phyloP scores from a whole-genome alignment of 2,113 vertebrate genomes.

The Sigmodon hispidus region DNA sequence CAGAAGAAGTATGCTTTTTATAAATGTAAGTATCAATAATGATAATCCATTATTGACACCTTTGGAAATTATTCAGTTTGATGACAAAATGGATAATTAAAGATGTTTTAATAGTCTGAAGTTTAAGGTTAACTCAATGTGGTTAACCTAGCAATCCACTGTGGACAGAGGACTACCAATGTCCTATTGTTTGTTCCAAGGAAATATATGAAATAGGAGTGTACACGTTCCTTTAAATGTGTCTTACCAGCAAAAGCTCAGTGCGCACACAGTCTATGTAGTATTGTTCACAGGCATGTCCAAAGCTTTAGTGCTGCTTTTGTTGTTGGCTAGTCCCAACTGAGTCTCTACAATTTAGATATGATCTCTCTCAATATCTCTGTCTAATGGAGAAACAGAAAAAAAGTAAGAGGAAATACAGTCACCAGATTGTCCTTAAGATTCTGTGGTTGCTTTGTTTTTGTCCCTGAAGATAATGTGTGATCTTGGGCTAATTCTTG shows the following conservation, averaged over 20 bases:
- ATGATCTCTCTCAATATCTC: conserved; percentile 15
- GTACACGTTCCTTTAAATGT: conserved; percentile 39
- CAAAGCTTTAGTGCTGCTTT: conserved; percentile 25
- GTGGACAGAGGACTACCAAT: not conserved
- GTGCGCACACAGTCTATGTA: not conserved
- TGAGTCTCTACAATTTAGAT: conserved; percentile 55
- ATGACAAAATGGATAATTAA: conserved; percentile 42
- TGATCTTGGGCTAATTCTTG: conserved; percentile 14
- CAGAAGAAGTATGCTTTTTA: conserved; percentile 57
- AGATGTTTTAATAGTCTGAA: conserved; percentile 11
- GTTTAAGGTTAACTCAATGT: conserved; percentile 4
- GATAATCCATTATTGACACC: conserved; percentile 27
- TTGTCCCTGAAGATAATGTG: conserved; percentile 55
- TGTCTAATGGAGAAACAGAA: conserved; percentile 42
- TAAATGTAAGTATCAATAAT: conserved; percentile 40
- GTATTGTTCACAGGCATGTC: not conserved
- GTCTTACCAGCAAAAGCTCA: conserved; percentile 20
- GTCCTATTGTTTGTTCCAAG: conserved; percentile 16
- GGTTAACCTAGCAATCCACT: conserved; percentile 10
- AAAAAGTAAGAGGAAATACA: conserved; percentile 49
- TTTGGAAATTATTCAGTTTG: conserved; percentile 38
- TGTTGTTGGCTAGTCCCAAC: conserved; percentile 37
- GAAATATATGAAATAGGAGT: conserved; percentile 5
- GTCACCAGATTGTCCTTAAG: conserved; percentile 38
- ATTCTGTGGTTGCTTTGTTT: conserved; percentile 16